phyloP scores from a whole-genome alignment of 2,797 vertebrate genomes.

The Sparidentex hasta region DNA sequence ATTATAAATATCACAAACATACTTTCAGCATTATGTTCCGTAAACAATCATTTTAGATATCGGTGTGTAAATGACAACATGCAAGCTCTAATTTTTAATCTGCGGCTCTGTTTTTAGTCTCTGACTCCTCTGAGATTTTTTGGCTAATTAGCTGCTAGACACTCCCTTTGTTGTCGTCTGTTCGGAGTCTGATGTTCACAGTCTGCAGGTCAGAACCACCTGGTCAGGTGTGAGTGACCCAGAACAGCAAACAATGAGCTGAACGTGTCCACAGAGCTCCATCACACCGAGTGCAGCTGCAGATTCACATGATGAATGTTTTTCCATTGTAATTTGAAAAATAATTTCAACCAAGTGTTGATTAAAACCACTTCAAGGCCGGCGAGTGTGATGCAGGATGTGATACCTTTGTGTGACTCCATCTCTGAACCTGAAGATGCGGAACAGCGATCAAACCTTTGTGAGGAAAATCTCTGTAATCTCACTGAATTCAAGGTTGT shows the following conservation, averaged over 20 bases:
- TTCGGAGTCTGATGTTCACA: slow-evolving; percentile 1
- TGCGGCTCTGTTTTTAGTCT: not conserved
- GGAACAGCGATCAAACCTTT: not conserved
- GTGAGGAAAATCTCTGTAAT: slow-evolving; percentile 37
- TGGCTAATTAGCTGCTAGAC: not conserved
- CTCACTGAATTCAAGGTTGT: slow-evolving; percentile 25
- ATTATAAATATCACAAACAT: too few relatives aligned
- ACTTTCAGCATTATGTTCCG: too few relatives aligned
- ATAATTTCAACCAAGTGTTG: too few relatives aligned
- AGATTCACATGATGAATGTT: not conserved
- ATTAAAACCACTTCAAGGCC: not conserved
- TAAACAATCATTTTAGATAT: too few relatives aligned
- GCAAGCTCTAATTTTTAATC: too few relatives aligned
- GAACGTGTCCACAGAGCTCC: not conserved
- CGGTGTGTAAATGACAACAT: too few relatives aligned
- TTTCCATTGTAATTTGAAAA: not conserved
- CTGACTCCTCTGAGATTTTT: not conserved
- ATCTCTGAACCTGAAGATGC: slow-evolving; percentile 15
- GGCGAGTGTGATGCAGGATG: not conserved
- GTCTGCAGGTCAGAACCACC: not conserved
- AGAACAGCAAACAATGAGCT: slow-evolving; percentile 14
- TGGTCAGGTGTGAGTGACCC: not conserved
- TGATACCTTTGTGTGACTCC: not conserved
- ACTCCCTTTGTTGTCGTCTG: not conserved
- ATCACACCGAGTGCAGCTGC: not conserved